These are phyloP conservation scores for Alviniconcha marisindica DNA, from an alignment of 1,140 invertebrate genomes.

Conservation along the genomic window DNA sequence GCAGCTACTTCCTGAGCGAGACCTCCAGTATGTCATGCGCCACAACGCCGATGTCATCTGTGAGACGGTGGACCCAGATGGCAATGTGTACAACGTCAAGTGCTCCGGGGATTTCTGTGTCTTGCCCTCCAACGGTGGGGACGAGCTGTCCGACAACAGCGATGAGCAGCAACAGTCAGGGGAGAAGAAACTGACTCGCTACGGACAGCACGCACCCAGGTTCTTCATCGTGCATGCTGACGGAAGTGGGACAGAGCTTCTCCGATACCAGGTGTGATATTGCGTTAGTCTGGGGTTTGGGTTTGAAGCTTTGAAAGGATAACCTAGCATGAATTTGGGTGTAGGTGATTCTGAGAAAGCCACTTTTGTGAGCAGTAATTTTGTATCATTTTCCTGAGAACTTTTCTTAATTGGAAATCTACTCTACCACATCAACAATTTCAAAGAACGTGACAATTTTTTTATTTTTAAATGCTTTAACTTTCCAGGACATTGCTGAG, in stretches of 20 bases:
- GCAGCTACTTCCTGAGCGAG: slow-evolving; percentile 59
- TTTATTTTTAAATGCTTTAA: no score
- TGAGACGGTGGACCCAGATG: slow-evolving; percentile 72
- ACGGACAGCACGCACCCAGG: slow-evolving; percentile 71
- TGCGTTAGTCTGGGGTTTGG: neutral
- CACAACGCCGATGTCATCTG: slow-evolving; percentile 71
- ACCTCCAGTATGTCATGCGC: slow-evolving; percentile 67
- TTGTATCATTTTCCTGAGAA: no score
- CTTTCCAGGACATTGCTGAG: slow-evolving; percentile 65
- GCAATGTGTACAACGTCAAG: slow-evolving; percentile 71
- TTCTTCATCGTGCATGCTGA: slow-evolving; percentile 74
- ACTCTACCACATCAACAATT: no score
- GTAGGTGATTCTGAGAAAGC: no score
- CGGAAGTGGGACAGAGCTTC: slow-evolving; percentile 74
- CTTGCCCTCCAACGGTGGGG: slow-evolving; percentile 54
- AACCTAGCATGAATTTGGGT: no score
- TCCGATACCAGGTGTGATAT: slow-evolving; percentile 56
- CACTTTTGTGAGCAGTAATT: no score
- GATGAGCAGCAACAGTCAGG: slow-evolving; percentile 39
- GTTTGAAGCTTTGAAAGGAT: no score
- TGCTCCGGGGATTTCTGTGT: slow-evolving; percentile 67
- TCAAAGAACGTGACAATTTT: no score
- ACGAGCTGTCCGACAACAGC: slow-evolving; percentile 58
- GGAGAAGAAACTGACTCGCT: slow-evolving; percentile 59
- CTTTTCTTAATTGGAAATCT: no score